Percentiles rank a stretch among this genome's conserved stretches.
Conservation (phyloP, 1,140 invertebrate genomes). For the Chrysomallon squamiferum region DNA sequence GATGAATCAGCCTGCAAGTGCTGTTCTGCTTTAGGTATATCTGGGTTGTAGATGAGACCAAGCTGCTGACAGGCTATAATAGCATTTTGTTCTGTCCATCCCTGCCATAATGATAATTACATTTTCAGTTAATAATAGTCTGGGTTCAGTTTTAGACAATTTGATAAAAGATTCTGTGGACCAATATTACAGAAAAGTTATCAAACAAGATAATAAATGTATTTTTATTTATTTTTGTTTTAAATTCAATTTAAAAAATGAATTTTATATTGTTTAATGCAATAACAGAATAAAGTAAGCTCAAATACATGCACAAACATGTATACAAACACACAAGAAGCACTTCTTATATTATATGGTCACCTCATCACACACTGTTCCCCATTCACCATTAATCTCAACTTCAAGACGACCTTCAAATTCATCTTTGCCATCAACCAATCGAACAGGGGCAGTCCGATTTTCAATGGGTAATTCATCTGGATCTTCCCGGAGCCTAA, state of each 20-base stretch:
- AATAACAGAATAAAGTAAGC: too few relatives aligned
- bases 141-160: not conserved
- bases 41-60: slow-evolving; percentile 88
- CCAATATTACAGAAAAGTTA: too few relatives aligned
- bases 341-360: slow-evolving; percentile 9
- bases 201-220: too few relatives aligned
- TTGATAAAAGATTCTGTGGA: too few relatives aligned
- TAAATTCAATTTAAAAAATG: too few relatives aligned
- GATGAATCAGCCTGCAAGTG: slow-evolving; percentile 29
- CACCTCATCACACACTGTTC: slow-evolving; percentile 87
- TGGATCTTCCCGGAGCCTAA: slow-evolving; percentile 62
- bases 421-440: slow-evolving; percentile 47
- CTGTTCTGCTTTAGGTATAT: slow-evolving; percentile 80
- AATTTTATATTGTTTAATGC: too few relatives aligned
- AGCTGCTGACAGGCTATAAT: slow-evolving; percentile 94
- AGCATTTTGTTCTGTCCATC: slow-evolving; percentile 92
- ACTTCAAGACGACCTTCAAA: slow-evolving; percentile 69
- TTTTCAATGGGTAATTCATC: slow-evolving; percentile 51
- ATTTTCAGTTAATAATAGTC: not conserved
- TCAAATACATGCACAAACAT: too few relatives aligned
- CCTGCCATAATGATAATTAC: slow-evolving; percentile 68
- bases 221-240: too few relatives aligned
- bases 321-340: too few relatives aligned
- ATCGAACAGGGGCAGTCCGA: slow-evolving; percentile 44
- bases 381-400: slow-evolving; percentile 83